A percentile compares a stretch with the other conserved stretches of the same genome.
These are phyloP conservation scores for Eristalis intricaria DNA, from an alignment of 2,888 invertebrate genomes.

Conservation along the genomic window DNA sequence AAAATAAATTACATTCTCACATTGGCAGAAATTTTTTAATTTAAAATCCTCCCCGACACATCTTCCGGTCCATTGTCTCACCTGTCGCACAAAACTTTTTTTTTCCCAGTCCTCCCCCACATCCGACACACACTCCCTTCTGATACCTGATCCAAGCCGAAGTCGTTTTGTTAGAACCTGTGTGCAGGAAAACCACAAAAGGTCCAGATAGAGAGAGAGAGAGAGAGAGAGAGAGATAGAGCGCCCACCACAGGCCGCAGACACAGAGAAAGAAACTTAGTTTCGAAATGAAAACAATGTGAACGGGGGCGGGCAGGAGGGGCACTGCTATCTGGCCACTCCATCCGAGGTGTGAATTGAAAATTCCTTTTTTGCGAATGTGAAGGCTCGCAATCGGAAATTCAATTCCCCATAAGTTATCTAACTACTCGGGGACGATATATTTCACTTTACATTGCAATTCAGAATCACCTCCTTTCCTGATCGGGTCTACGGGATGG, in stretches of 20 bases:
- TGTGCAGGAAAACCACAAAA: constrained; percentile 49
- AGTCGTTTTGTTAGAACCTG: constrained; percentile 3
- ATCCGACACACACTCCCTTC: background rate
- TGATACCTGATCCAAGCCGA: background rate
- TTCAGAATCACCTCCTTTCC: background rate
- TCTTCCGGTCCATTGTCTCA: constrained; percentile 63
- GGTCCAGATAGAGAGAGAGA: background rate
- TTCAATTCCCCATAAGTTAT: constrained; percentile 52
- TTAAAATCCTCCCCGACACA: constrained; percentile 64
- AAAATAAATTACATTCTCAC: constrained; percentile 69
- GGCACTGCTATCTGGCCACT: constrained; percentile 49
- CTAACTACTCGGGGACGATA: constrained; percentile 47
- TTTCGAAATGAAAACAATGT: constrained; percentile 23
- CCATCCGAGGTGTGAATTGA: constrained; percentile 58
- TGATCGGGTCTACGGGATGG: background rate
- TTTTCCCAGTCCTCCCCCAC: constrained; percentile 7
- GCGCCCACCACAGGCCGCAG: background rate
- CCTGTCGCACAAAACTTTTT: constrained; percentile 55
- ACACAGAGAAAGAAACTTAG: background rate
- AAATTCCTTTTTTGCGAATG: constrained; percentile 65
- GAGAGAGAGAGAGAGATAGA: no score
- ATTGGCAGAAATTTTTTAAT: constrained; percentile 68
- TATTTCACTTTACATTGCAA: constrained; percentile 51
- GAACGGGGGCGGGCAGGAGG: constrained; percentile 16
- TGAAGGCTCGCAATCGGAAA: constrained; percentile 51